These are phyloP conservation scores for Sebastes itinus DNA, from an alignment of 2,797 vertebrate genomes.

Conservation along the genomic window DNA sequence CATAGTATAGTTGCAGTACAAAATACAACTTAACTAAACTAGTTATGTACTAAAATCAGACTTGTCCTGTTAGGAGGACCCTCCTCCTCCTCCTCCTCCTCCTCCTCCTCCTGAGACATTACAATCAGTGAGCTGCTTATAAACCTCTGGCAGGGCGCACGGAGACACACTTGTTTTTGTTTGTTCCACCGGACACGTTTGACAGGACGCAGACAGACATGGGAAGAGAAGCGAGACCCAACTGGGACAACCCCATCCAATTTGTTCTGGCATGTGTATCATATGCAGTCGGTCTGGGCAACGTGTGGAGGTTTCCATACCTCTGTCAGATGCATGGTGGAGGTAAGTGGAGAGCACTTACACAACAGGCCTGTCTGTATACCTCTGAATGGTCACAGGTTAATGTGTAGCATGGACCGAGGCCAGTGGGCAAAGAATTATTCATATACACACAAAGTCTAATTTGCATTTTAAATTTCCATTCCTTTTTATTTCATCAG, in stretches of 20 bases:
- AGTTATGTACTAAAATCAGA: neutral
- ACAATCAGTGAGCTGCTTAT: constrained; percentile 77
- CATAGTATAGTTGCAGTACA: no score
- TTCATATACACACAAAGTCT: neutral
- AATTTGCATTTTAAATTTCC: neutral
- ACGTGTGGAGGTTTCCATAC: constrained; percentile 97
- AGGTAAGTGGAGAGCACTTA: constrained; percentile 81
- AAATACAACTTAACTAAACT: no score
- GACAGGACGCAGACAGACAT: constrained; percentile 53
- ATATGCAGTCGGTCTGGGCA: constrained; percentile 94
- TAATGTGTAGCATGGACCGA: neutral
- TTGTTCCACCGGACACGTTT: neutral
- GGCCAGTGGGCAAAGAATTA: neutral
- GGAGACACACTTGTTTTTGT: neutral
- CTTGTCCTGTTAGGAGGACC: neutral
- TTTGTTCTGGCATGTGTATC: constrained; percentile 95
- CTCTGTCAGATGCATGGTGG: constrained; percentile 96
- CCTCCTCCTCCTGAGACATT: constrained; percentile 40
- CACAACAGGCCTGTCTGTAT: neutral
- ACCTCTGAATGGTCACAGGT: neutral
- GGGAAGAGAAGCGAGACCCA: constrained; percentile 84
- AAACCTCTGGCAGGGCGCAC: constrained; percentile 44
- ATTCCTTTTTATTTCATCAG: neutral
- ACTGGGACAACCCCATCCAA: constrained; percentile 88
- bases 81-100: neutral